A percentile compares a stretch with the other conserved stretches of the same genome.
Evolutionary conservation across 2,113 vertebrate genomes (phyloP).

Genomic region (Felis catus): DNA sequence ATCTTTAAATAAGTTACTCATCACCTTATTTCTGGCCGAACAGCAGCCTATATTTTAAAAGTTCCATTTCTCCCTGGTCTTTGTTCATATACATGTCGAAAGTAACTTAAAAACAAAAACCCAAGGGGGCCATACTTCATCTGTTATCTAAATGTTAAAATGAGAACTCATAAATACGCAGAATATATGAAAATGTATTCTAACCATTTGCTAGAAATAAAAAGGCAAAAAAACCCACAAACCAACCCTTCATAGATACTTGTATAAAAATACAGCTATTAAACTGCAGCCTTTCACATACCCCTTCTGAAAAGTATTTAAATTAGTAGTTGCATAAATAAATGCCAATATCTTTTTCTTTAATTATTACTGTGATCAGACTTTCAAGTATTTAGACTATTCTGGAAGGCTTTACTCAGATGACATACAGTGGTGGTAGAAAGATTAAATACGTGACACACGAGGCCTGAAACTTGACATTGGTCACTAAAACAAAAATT

Average conservation of each 20-base stretch:
- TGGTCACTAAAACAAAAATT: slow-evolving; percentile 84
- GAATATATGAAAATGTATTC: slow-evolving; percentile 46
- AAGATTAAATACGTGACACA: slow-evolving; percentile 65
- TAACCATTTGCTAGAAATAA: slow-evolving; percentile 61
- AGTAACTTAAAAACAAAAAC: slow-evolving; percentile 40
- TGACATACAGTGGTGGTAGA: slow-evolving; percentile 30
- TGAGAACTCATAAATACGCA: slow-evolving; percentile 36
- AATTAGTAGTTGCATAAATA: slow-evolving; percentile 64
- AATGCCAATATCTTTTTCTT: slow-evolving; percentile 47
- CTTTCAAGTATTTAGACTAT: slow-evolving; percentile 8
- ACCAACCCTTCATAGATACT: not conserved
- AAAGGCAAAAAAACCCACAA: not conserved
- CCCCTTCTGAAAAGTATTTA: slow-evolving; percentile 12
- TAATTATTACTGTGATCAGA: not conserved
- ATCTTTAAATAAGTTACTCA: slow-evolving; percentile 42
- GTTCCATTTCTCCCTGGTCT: slow-evolving; percentile 44
- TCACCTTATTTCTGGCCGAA: slow-evolving; percentile 49
- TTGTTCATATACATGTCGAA: not conserved
- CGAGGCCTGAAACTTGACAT: slow-evolving; percentile 69
- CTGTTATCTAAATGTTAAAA: slow-evolving; percentile 45
- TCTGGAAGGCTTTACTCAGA: not conserved
- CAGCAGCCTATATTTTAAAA: slow-evolving; percentile 61
- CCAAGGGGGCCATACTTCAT: slow-evolving; percentile 35
- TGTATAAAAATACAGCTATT: slow-evolving; percentile 68
- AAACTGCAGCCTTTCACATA: not conserved